Evolutionary conservation across 2,113 vertebrate genomes (phyloP), one percentile per base, ranked within the genome.

Genomic region (Anseranas semipalmata): DNA sequence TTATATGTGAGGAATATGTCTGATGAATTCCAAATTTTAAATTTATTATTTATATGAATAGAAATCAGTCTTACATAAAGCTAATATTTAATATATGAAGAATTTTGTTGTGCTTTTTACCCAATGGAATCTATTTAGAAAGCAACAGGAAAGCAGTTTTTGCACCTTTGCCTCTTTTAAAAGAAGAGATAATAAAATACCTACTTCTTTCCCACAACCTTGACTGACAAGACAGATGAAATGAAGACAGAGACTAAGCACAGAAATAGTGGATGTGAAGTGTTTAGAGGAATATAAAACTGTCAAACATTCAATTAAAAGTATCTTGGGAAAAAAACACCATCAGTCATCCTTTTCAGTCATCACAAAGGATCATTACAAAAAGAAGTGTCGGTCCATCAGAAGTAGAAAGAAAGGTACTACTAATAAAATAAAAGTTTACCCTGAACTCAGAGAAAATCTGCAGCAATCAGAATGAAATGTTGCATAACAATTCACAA

Each of bases 281-380:
- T 80, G 72, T 92, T 93, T 86, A 84, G 56, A 92, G 60, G 33
- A 95, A 72, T 5, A 87, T 14, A 81, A 89, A 86, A 78, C 76
- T 75, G 68, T 24, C 76, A 89, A 79, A 78, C 3, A 81, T 75
- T 93, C 43, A 78, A 39, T 90, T 92, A 92, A 86, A 90, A 45
- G 33, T 56, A 25, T 60, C 48, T 87, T 46, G 60, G 52, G 43
- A 46, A 88, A 48, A 79, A 95, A 73, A 3, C 7, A 39, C 11
- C 9, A 75, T 92, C 52, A 90, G 22, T 94, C 72, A 71, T 80
- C 58, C 59, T 74, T 77, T 93, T 84, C 37, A 84, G 39, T 37
- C 68, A 78, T 75, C 25, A 62, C 1, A 25, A 93, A 88, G 82
- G 19, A 78, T 81, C 56, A 77, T 84, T 75, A 78, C 17, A 93